These are phyloP conservation scores for Bombus consobrinus DNA, from an alignment of 1,140 invertebrate genomes.

Conservation along the genomic window DNA sequence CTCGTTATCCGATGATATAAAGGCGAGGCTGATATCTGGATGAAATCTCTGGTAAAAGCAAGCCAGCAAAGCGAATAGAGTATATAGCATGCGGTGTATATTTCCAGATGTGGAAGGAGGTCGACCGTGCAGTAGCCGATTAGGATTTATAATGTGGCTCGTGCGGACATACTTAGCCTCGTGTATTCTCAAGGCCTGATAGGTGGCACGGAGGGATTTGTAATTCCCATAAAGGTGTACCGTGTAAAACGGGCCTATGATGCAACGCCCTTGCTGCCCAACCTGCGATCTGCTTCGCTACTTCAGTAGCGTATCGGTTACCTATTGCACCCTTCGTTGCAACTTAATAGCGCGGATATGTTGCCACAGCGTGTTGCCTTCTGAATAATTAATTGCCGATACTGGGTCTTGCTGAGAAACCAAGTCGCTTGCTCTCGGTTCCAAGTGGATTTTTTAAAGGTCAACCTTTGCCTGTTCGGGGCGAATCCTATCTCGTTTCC, in stretches of 20 bases:
- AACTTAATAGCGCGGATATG: neutral
- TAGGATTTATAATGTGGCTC: slow-evolving; percentile 59
- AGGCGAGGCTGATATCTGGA: slow-evolving; percentile 22
- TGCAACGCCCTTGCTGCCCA: slow-evolving; percentile 58
- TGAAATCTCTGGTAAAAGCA: neutral
- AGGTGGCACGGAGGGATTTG: slow-evolving; percentile 37
- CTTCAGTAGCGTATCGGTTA: slow-evolving; percentile 31
- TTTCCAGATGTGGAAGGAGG: slow-evolving; percentile 19
- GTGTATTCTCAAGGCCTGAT: slow-evolving; percentile 36
- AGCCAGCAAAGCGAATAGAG: slow-evolving; percentile 11
- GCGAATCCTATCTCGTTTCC: neutral
- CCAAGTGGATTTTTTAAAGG: neutral
- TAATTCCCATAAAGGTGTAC: slow-evolving; percentile 58
- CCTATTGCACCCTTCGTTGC: neutral
- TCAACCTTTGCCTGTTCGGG: neutral
- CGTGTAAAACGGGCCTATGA: slow-evolving; percentile 54
- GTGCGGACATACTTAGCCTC: slow-evolving; percentile 42
- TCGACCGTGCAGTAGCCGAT: slow-evolving; percentile 35
- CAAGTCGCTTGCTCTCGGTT: too few relatives aligned
- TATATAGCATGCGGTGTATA: neutral
- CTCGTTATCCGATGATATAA: slow-evolving; percentile 7
- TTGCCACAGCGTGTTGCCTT: neutral
- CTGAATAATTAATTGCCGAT: neutral
- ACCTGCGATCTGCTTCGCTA: slow-evolving; percentile 46
- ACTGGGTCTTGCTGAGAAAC: neutral